A percentile compares a stretch with the other conserved stretches of the same genome.
These are phyloP conservation scores for Chelmon rostratus DNA, from an alignment of 2,797 vertebrate species.

Conservation along the genomic window DNA sequence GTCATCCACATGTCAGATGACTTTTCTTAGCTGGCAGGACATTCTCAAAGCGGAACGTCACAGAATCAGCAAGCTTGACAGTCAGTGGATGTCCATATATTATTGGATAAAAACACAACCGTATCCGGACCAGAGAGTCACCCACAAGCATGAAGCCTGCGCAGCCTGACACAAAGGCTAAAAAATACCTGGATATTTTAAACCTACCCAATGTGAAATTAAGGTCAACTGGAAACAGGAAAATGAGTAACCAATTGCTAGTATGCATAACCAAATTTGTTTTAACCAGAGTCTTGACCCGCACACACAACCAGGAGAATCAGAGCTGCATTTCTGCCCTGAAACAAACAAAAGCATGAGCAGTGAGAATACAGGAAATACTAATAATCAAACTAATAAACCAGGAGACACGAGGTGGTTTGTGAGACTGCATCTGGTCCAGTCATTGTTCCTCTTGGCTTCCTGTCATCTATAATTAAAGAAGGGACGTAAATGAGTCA, in stretches of 20 bases:
- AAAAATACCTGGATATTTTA: neutral
- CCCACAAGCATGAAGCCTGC: neutral
- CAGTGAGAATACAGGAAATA: neutral
- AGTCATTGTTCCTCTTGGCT: no score
- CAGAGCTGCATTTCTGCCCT: neutral
- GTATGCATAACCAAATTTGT: no score
- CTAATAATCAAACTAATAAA: neutral
- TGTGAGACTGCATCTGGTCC: neutral
- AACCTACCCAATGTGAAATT: neutral
- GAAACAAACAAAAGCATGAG: neutral
- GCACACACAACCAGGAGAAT: neutral
- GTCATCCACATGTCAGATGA: conserved; percentile 36
- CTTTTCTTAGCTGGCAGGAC: neutral
- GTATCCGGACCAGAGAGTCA: neutral
- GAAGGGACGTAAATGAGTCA: neutral
- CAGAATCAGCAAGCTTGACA: conserved; percentile 8
- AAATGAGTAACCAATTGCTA: no score
- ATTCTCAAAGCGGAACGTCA: conserved; percentile 6
- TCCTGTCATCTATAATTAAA: neutral
- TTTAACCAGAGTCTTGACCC: no score
- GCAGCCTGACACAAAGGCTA: neutral
- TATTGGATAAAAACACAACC: neutral
- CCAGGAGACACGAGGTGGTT: neutral
- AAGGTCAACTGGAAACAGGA: no score
- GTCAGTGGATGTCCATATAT: neutral